Evolutionary conservation across 2,113 vertebrate species (phyloP).

Genomic region (Melierax canorus): DNA sequence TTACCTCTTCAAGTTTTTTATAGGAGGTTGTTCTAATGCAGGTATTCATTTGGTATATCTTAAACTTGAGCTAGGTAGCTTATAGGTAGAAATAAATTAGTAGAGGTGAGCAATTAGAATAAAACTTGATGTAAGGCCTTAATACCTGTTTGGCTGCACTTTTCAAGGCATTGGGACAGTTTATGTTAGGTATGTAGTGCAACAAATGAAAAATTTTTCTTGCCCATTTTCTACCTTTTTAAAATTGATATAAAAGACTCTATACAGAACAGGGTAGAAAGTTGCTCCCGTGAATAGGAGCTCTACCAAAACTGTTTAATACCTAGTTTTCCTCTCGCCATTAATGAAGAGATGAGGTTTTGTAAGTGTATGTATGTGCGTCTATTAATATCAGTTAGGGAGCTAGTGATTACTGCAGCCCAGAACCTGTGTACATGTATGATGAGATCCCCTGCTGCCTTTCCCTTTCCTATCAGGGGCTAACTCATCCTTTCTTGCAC

Average conservation of each 20-base stretch:
- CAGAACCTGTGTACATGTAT: fast-evolving
- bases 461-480: background rate
- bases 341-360: background rate
- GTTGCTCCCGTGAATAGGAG: background rate
- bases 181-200: background rate
- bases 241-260: background rate
- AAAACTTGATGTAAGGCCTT: background rate
- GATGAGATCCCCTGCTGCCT: background rate
- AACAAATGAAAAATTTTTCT: background rate
- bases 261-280: background rate
- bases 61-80: background rate
- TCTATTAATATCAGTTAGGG: background rate
- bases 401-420: background rate
- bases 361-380: background rate
- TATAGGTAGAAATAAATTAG: background rate
- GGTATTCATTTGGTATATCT: background rate
- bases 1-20: background rate
- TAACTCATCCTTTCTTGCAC: background rate
- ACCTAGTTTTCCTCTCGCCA: background rate
- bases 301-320: background rate
- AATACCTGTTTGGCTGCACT: background rate
- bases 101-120: background rate
- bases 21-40: background rate
- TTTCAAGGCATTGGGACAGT: background rate
- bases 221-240: background rate